Base-by-base conservation (phyloP, 2,888 invertebrate species). In the Parnassius orleans region DNA sequence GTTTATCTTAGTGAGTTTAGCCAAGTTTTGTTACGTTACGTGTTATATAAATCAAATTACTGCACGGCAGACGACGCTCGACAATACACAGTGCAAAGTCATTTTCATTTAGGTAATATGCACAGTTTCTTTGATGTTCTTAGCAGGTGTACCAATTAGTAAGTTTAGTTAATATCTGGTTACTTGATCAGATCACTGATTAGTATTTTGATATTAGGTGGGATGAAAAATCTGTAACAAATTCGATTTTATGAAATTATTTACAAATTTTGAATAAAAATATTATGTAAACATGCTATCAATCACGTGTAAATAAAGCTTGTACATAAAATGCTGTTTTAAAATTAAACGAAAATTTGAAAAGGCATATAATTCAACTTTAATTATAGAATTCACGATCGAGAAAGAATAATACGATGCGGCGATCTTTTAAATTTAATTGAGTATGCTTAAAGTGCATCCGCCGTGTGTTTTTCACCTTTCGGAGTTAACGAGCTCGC, bases 401-500 rank as follows among this genome's bases (percentile, higher is more conserved):
- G 48, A 12, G n/a, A 43, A 57, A 42, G 53, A 48, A 63, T 54
- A 54, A 62, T 54, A 54, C 24, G 63, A 61, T 66, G 65, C 64
- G 72, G 76, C 70, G 71, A 72, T 72, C 69, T 75, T 76, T 76
- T 68, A 75, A 79, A 77, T 81, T 83, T 79, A 80, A 86, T 84
- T 79, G 78, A 80, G 80, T 77, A 75, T 73, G 77, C 73, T 76
- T 74, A 73, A 77, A 79, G 76, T 74, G 77, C 72, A 70, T 73
- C 73, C 71, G 69, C 68, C 69, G 75, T 67, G 67, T 73, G 74
- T 86, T 87, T 88, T 87, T 87, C 83, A 82, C 82, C 77, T 85
- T 80, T 69, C 71, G 72, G 76, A 84, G 83, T 84, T 86, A 89
- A 90, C 87, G 85, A 87, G 87, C 83, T 77, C 69, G 70, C 71